Base-by-base conservation (phyloP, 2,888 invertebrate species). In the Thecocarcelia acutangulata region DNA sequence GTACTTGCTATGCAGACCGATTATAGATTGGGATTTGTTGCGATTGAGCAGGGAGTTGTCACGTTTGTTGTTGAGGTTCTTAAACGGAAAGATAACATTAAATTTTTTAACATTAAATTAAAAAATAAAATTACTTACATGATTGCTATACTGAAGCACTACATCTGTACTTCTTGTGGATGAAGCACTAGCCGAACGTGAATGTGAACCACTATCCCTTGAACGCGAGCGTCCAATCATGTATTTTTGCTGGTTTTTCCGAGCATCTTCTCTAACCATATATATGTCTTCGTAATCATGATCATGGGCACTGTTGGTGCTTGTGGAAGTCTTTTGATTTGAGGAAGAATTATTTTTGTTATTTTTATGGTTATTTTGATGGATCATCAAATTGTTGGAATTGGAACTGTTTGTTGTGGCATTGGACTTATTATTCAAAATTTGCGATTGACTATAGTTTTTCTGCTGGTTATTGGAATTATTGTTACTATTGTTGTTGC, bases 251-350 rank as follows among this genome's bases (percentile, higher is more conserved):
- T 88, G 85, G 63, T 88, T 86, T 83, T 89, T 89, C 17, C 88
- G 89, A 11, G 91, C 90, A 83, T 93, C 94, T 59, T 94, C 94
- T 68, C 93, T 92, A 64, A 95, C 93, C 89, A 95, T 89, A 88
- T 96, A 96, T 80, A 96, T 96, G 86, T 96, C 96, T 90, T 96
- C 96, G 89, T 96, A 96, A 87, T 96, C 96, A 86, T 95, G 94
- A 84, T 93, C 93, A 81, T 92, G 92, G 13, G 85, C 84, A 77
- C n/a, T n/a, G n/a, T 82, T 86, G 52, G 85, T 83, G 63, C 54
- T n/a, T 8, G 74, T 64, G 64, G 63, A 24, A 37, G 68, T 59
- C 69, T 64, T 83, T 69, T 75, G 80, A 72, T 21, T 72, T 44
- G 21, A 5, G 9, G 33, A 13, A 17, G 44, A 69, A 70, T 46